phyloP scores from a whole-genome alignment of 2,113 vertebrate genomes.

The Antechinus stuartii region DNA sequence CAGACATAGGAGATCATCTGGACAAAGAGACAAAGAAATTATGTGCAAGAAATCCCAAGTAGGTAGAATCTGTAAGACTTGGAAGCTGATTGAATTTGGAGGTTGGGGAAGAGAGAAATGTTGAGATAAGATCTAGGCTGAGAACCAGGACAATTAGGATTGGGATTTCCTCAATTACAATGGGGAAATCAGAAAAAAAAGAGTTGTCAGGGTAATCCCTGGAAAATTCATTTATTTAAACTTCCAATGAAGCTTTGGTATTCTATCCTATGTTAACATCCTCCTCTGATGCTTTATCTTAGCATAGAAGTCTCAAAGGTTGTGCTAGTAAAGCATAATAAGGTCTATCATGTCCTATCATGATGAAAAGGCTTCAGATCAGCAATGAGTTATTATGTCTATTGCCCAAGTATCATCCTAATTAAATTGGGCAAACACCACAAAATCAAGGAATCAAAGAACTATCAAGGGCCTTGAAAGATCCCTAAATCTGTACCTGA shows the following conservation, averaged over 20 bases:
- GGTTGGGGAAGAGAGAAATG: background rate
- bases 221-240: background rate
- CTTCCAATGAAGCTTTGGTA: background rate
- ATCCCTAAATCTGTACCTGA: background rate
- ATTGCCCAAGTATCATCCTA: background rate
- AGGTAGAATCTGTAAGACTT: background rate
- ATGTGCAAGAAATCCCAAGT: background rate
- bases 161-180: background rate
- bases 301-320: background rate
- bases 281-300: background rate
- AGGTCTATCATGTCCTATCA: background rate
- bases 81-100: background rate
- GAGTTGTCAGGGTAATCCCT: background rate
- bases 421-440: background rate
- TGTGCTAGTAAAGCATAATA: background rate
- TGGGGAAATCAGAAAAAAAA: background rate
- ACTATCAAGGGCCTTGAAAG: background rate
- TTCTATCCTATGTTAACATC: background rate
- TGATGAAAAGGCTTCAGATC: background rate
- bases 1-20: background rate
- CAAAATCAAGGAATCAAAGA: background rate
- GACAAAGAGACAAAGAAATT: background rate
- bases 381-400: background rate
- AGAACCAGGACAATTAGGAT: background rate
- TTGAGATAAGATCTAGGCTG: background rate